These are phyloP conservation scores for Plagodis dolabraria DNA, from an alignment of 2,888 invertebrate genomes.

Conservation along the genomic window DNA sequence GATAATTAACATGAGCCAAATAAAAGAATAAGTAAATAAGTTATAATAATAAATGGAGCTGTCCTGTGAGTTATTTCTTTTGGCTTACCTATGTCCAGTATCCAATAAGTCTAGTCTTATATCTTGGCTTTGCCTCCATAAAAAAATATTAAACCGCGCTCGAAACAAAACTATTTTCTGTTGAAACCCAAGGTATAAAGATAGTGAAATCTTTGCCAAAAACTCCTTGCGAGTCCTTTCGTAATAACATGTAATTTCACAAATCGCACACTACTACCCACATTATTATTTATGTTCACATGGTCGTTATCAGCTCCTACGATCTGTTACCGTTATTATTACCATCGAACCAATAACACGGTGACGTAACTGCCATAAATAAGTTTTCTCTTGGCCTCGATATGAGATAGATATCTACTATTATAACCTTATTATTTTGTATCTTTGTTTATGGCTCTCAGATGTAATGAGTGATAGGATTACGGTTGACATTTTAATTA, in stretches of 20 bases:
- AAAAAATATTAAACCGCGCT: too few relatives aligned
- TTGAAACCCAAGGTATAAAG: too few relatives aligned
- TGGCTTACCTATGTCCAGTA: too few relatives aligned
- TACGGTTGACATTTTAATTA: slow-evolving; percentile 25
- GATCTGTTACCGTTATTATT: slow-evolving; percentile 14
- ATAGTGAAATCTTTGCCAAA: too few relatives aligned
- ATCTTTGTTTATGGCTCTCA: slow-evolving; percentile 18
- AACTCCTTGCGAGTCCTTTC: background rate
- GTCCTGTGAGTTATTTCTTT: too few relatives aligned
- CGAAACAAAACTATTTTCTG: too few relatives aligned
- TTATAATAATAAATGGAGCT: too few relatives aligned
- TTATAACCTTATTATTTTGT: slow-evolving; percentile 24
- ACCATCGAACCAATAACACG: slow-evolving; percentile 11
- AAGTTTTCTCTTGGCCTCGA: slow-evolving; percentile 32
- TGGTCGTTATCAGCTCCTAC: slow-evolving; percentile 10
- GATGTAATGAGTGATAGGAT: slow-evolving; percentile 23
- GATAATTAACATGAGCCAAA: too few relatives aligned
- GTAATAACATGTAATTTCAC: slow-evolving; percentile 1
- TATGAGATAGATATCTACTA: slow-evolving; percentile 11
- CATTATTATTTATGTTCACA: slow-evolving; percentile 13
- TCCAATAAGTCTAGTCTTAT: too few relatives aligned
- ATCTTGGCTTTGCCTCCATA: too few relatives aligned
- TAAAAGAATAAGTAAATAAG: too few relatives aligned
- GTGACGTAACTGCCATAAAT: slow-evolving; percentile 33
- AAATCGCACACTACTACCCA: slow-evolving; percentile 6